Evolutionary conservation across 2,113 vertebrate species (phyloP), one percentile per base, ranked within the genome.

Genomic region (Pteronura brasiliensis): DNA sequence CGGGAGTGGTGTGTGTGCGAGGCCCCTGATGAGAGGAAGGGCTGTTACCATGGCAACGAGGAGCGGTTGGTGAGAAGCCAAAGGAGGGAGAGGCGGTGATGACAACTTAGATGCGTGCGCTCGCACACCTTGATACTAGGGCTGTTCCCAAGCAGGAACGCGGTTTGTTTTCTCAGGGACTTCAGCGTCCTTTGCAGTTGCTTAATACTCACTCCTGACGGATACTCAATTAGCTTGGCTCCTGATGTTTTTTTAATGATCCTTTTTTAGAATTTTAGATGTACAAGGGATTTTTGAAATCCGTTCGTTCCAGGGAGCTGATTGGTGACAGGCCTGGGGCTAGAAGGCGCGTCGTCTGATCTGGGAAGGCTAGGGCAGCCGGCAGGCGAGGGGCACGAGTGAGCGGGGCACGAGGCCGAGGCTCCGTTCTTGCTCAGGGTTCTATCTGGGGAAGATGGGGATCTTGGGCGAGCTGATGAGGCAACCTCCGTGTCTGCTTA

Each of bases 41-140:
- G 91, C 96, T 96, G 93, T 97, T 95, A 31, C 96, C 71, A 71
- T 92, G 96, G 96, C 81, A 95, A 97, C 12, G 7, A 95, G 94
- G 93, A 95, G 92, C 44, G 12, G 36, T 90, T 96, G 91, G 86
- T 84, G 59, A 93, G 95, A 72, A 95, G 61, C 77, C 80, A 92
- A 80, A 27, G 18, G 84, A 96, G 90, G 87, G 76, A 79, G 80
- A 57, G 63, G 87, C 25, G 3, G 92, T 92, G 90, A 85, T 92
- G 96, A 74, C 88, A 23, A 92, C 57, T n/a, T 7, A 87, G 90
- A 52, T 6, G 47, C 79, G 7, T 0, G 2, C 42, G 1, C 47
- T 61, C 71, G 69, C 77, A 72, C 63, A 88, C 96, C 92, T 11
- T 49, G 49, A 49, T 12, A 49, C 47, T 0, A 12, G 47, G 11